Percentiles rank a stretch among this genome's conserved stretches.
These are phyloP conservation scores for Corythaixoides concolor DNA, from an alignment of 2,113 vertebrate species.

Conservation along the genomic window DNA sequence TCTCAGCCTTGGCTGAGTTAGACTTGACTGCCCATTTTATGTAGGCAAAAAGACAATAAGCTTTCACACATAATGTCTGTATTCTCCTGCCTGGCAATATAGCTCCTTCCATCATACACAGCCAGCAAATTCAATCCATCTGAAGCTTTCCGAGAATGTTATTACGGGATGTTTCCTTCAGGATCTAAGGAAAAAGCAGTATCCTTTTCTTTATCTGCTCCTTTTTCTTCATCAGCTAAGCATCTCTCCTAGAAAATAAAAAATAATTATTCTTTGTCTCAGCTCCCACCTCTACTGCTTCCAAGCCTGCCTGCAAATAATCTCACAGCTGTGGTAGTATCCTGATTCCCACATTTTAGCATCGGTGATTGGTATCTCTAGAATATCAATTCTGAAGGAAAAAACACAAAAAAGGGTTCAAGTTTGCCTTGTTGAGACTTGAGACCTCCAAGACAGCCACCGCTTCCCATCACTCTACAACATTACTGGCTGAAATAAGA, in stretches of 20 bases:
- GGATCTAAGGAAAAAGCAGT: background rate
- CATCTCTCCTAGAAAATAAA: background rate
- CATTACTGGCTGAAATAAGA: background rate
- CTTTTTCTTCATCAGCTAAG: background rate
- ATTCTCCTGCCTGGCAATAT: background rate
- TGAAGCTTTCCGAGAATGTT: background rate
- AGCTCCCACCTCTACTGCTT: background rate
- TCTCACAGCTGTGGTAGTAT: background rate
- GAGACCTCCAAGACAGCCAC: background rate
- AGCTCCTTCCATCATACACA: background rate
- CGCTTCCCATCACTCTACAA: background rate
- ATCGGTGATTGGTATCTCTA: background rate
- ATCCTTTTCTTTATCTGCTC: background rate
- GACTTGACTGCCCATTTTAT: background rate
- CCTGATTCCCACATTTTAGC: background rate
- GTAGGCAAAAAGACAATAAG: background rate
- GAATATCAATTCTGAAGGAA: background rate
- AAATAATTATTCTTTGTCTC: background rate
- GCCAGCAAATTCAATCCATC: background rate
- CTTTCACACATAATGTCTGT: background rate
- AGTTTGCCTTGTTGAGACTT: background rate
- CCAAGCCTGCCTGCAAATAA: background rate
- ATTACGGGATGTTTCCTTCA: background rate
- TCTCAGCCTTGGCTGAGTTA: background rate
- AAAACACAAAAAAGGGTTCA: accelerated